Percentiles rank a stretch among this genome's conserved stretches.
phyloP scores from a whole-genome alignment of 2,113 vertebrate genomes.

The Aviceda subcristata region DNA sequence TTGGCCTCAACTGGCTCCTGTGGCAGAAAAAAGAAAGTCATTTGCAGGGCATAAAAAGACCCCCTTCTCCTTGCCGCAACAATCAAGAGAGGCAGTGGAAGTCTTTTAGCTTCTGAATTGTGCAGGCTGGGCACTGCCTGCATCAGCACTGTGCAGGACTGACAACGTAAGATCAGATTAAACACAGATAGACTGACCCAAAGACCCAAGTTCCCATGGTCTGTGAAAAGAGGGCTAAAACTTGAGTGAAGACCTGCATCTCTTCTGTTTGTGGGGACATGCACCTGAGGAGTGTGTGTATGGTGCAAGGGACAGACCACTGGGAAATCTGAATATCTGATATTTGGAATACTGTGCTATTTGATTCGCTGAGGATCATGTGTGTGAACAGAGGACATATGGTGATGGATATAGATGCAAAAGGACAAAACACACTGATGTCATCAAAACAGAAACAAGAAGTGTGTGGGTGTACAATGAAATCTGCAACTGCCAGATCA shows the following conservation, averaged over 20 bases:
- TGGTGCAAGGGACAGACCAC: not conserved
- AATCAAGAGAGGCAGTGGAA: not conserved
- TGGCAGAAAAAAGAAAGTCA: not conserved
- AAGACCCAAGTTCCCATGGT: not conserved
- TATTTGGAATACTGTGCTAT: not conserved
- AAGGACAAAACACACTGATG: constrained; percentile 21
- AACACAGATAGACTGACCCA: not conserved
- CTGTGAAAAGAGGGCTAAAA: not conserved
- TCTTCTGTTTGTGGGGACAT: not conserved
- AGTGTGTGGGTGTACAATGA: not conserved
- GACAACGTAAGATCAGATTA: not conserved
- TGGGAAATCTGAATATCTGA: not conserved
- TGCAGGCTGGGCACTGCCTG: not conserved
- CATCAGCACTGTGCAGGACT: not conserved
- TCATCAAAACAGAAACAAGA: not conserved
- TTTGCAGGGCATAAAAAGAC: not conserved
- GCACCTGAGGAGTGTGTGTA: not conserved
- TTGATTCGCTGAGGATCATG: not conserved
- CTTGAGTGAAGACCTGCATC: not conserved
- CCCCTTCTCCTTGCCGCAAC: not conserved
- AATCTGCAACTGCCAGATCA: not conserved
- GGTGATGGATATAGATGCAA: not conserved
- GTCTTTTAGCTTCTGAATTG: not conserved
- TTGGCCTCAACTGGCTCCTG: not conserved
- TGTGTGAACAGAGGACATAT: not conserved